A percentile compares a stretch with the other conserved stretches of the same genome.
phyloP scores from a whole-genome alignment of 2,797 vertebrate species.

The Manis javanica region DNA sequence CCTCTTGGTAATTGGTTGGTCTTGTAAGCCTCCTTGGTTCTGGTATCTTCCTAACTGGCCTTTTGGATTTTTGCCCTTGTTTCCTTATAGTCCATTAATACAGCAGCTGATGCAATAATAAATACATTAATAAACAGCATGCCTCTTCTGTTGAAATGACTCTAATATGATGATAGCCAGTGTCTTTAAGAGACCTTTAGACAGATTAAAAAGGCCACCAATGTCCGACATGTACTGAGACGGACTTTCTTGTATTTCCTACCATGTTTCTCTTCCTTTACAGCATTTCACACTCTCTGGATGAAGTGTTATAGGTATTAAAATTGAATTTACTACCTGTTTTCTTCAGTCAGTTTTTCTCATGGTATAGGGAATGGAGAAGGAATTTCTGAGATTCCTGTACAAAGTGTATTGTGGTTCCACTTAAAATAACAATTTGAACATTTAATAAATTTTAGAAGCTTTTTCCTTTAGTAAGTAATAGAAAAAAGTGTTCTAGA shows the following conservation, averaged over 20 bases:
- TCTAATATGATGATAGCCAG: background rate
- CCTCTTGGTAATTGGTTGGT: background rate
- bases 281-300: background rate
- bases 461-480: conserved; percentile 19
- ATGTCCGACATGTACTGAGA: background rate
- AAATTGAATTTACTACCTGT: background rate
- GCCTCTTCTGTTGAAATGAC: background rate
- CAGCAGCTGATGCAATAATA: background rate
- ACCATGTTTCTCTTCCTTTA: background rate
- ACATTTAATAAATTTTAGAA: background rate
- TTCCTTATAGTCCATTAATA: background rate
- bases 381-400: background rate
- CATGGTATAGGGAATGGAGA: background rate
- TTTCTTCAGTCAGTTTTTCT: background rate
- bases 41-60: background rate
- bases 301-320: background rate
- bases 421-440: background rate
- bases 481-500: background rate
- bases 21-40: background rate
- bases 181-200: background rate
- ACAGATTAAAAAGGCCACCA: background rate
- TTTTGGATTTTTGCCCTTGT: background rate
- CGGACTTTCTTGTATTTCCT: background rate
- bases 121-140: background rate
- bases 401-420: background rate